Evolutionary conservation across 1,140 invertebrate genomes (phyloP).

Genomic region (Oedothorax gibbosus): DNA sequence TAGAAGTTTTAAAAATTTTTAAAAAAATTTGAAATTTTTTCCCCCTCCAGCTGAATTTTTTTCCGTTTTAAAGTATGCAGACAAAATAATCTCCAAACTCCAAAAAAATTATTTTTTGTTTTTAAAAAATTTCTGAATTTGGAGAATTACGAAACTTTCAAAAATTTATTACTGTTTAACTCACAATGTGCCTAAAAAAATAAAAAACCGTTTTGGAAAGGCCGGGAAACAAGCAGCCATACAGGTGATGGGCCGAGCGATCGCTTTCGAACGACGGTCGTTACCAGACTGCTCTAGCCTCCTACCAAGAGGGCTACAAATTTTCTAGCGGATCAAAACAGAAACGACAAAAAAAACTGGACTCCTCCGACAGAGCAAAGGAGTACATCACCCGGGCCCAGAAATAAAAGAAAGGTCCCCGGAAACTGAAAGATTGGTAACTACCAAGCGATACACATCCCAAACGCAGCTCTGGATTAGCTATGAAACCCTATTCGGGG

Average conservation of each 20-base stretch:
- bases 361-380: constrained; percentile 72
- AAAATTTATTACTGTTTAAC: background rate
- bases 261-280: constrained; percentile 79
- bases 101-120: too few relatives aligned
- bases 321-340: constrained; percentile 80
- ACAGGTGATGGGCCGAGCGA: constrained; percentile 76
- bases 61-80: background rate
- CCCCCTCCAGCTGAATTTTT: background rate
- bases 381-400: constrained; percentile 88
- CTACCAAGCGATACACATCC: constrained; percentile 84
- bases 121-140: too few relatives aligned
- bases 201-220: constrained; percentile 64
- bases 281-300: constrained; percentile 79
- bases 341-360: constrained; percentile 73
- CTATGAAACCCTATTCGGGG: constrained; percentile 82
- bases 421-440: constrained; percentile 78
- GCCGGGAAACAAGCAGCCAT: constrained; percentile 68
- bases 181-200: constrained; percentile 30
- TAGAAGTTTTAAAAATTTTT: background rate
- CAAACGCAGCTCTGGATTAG: constrained; percentile 81
- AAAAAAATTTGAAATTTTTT: background rate
- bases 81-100: too few relatives aligned
- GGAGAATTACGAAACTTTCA: too few relatives aligned
- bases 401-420: constrained; percentile 80
- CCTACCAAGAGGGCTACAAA: constrained; percentile 83